phyloP scores from a whole-genome alignment of 2,797 vertebrate species.

The Falco cherrug region DNA sequence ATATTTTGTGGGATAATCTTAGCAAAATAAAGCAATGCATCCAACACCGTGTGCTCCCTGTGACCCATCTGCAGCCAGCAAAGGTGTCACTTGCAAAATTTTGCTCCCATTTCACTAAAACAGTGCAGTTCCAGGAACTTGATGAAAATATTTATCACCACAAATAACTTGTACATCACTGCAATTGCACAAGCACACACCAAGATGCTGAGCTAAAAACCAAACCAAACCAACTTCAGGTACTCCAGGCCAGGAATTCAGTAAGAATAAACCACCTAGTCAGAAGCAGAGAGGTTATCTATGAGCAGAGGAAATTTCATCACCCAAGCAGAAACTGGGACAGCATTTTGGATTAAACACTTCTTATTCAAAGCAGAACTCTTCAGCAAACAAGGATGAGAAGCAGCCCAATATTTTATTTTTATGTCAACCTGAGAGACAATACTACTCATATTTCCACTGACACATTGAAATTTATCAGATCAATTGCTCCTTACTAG shows the following conservation, averaged over 20 bases:
- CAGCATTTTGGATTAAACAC: neutral
- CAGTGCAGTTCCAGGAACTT: neutral
- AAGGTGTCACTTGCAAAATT: neutral
- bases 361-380: neutral
- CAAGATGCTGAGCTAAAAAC: neutral
- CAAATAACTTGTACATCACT: neutral
- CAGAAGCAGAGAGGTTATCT: neutral
- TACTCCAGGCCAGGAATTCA: neutral
- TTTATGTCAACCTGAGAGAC: neutral
- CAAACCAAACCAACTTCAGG: neutral
- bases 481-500: neutral
- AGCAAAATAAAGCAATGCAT: neutral
- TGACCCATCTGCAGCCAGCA: neutral
- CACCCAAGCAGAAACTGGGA: neutral
- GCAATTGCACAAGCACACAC: neutral
- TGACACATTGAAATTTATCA: neutral
- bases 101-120: neutral
- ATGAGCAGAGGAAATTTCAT: neutral
- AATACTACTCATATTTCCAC: neutral
- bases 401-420: neutral
- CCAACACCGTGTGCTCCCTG: neutral
- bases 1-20: neutral
- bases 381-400: neutral
- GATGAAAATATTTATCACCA: neutral
- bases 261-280: neutral